A percentile compares a stretch with the other conserved stretches of the same genome.
Conservation (phyloP, 1,140 invertebrate species). For the Drepana arcuata region DNA sequence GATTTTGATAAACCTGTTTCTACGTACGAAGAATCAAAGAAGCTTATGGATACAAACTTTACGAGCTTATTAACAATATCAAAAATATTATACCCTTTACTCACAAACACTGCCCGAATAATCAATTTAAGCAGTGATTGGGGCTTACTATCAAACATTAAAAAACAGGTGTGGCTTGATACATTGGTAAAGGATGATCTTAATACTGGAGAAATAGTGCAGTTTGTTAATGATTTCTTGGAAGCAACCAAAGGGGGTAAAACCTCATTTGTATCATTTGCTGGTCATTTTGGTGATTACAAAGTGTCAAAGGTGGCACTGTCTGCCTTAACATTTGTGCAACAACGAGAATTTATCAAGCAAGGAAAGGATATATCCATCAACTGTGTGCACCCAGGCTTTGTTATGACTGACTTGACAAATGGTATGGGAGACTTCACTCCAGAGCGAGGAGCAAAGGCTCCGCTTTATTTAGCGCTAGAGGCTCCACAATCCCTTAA, state of each 20-base stretch:
- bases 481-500: constrained; percentile 59
- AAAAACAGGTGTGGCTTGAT: constrained; percentile 67
- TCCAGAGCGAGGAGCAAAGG: constrained; percentile 76
- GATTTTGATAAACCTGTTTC: constrained; percentile 77
- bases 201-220: constrained; percentile 73
- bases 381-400: constrained; percentile 80
- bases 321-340: constrained; percentile 78
- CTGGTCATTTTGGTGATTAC: constrained; percentile 76
- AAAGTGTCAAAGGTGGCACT: constrained; percentile 82
- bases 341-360: constrained; percentile 75
- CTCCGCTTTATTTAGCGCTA: constrained; percentile 63
- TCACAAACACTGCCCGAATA: constrained; percentile 79
- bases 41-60: constrained; percentile 81
- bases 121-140: constrained; percentile 83
- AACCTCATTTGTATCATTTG: constrained; percentile 72
- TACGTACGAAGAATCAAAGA: constrained; percentile 79
- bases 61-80: constrained; percentile 77
- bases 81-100: constrained; percentile 78
- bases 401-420: constrained; percentile 84
- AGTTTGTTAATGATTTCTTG: constrained; percentile 77
- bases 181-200: constrained; percentile 70
- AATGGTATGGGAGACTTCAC: constrained; percentile 79
- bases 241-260: constrained; percentile 64
- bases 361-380: constrained; percentile 76
- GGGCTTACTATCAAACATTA: constrained; percentile 75